phyloP scores from a whole-genome alignment of 2,888 invertebrate genomes.

The Nysson spinosus region DNA sequence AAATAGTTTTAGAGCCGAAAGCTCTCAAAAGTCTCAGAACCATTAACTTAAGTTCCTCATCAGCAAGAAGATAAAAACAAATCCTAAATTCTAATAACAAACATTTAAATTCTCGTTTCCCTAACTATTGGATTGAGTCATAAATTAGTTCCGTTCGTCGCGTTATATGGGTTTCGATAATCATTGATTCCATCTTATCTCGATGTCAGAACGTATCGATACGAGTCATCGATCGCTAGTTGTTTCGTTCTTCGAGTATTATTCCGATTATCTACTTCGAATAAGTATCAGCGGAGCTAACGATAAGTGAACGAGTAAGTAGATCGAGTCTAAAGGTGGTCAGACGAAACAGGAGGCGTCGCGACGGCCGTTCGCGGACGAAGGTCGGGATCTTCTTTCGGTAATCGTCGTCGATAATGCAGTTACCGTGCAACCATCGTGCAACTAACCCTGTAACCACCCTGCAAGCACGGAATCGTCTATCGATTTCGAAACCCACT shows the following conservation, averaged over 20 bases:
- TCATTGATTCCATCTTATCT: no score
- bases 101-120: no score
- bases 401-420: conserved; percentile 61
- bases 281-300: conserved; percentile 24
- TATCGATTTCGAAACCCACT: conserved; percentile 50
- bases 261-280: conserved; percentile 35
- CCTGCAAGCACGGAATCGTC: conserved; percentile 35
- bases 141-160: no score
- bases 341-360: background rate
- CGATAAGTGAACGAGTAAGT: background rate
- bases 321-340: background rate
- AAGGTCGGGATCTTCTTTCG: conserved; percentile 48
- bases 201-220: no score
- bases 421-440: conserved; percentile 47
- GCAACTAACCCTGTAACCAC: no score
- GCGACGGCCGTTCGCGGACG: conserved; percentile 10
- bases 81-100: no score
- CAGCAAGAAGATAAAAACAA: no score
- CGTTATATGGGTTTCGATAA: no score
- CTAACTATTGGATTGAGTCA: no score
- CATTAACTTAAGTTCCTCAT: no score
- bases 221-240: conserved; percentile 7
- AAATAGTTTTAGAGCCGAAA: no score
- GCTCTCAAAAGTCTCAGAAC: no score
- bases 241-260: conserved; percentile 4